These are phyloP conservation scores for Hippocampus zosterae DNA, from an alignment of 2,113 vertebrate species.

Conservation along the genomic window DNA sequence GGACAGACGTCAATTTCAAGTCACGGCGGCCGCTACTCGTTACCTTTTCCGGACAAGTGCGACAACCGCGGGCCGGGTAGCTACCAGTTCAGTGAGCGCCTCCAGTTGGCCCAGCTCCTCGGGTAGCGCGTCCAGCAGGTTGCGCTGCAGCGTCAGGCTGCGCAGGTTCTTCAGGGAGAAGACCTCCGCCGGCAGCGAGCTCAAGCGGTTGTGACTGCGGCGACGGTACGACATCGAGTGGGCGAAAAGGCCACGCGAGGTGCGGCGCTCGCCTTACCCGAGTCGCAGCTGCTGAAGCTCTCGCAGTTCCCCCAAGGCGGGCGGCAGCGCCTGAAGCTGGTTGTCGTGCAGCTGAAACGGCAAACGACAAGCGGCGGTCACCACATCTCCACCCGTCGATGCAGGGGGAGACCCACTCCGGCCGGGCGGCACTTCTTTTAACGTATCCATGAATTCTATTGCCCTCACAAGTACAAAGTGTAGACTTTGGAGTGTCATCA, in stretches of 20 bases:
- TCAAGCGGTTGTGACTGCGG: conserved; percentile 86
- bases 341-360: conserved; percentile 89
- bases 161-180: conserved; percentile 74
- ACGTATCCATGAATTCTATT: too few species aligned
- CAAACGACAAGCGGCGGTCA: conserved; percentile 13
- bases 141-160: conserved; percentile 84
- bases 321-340: conserved; percentile 80
- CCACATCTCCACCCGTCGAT: neutral
- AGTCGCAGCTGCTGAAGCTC: conserved; percentile 86
- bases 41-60: too few species aligned
- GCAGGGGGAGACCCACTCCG: too few species aligned
- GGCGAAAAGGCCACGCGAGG: too few species aligned
- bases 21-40: too few species aligned
- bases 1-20: neutral
- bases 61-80: too few species aligned
- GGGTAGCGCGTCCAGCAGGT: conserved; percentile 78
- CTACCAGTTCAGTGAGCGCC: conserved; percentile 85
- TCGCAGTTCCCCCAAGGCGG: conserved; percentile 79
- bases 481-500: too few species aligned
- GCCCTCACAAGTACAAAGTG: too few species aligned
- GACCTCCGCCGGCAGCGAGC: conserved; percentile 77
- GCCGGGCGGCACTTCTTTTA: too few species aligned
- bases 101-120: conserved; percentile 79
- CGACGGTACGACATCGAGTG: neutral
- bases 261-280: conserved; percentile 32